Percentiles rank a stretch among this genome's conserved stretches.
Evolutionary conservation across 2,113 vertebrate species (phyloP).

Genomic region (Petrocephalus microphthalmus): DNA sequence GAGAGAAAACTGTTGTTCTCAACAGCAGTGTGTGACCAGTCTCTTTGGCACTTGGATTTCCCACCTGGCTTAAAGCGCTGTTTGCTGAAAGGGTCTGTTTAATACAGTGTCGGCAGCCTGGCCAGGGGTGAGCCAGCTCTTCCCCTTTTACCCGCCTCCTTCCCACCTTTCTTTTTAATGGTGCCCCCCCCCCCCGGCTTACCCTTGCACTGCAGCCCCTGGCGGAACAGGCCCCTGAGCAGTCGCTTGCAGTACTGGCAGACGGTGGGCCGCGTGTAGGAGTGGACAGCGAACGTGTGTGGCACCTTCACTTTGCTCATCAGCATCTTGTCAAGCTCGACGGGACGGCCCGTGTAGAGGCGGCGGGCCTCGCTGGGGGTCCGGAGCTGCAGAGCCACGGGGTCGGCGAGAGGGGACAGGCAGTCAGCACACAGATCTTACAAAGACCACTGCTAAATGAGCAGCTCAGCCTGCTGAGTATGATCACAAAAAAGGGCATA

Average conservation of each 20-base stretch:
- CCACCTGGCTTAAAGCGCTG: neutral
- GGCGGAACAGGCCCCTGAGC: slow-evolving; percentile 78
- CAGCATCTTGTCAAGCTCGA: slow-evolving; percentile 80
- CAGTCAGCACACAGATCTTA: neutral
- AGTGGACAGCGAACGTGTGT: slow-evolving; percentile 82
- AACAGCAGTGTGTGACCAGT: neutral
- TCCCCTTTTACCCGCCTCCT: neutral
- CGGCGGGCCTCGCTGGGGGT: slow-evolving; percentile 70
- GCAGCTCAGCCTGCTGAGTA: neutral
- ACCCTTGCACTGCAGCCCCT: slow-evolving; percentile 89
- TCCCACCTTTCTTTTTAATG: neutral
- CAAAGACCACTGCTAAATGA: neutral
- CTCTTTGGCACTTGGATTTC: neutral
- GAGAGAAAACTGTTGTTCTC: neutral
- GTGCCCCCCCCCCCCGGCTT: neutral
- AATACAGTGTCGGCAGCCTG: neutral
- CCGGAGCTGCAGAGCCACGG: slow-evolving; percentile 37
- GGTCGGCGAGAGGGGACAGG: neutral
- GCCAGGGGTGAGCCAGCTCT: neutral
- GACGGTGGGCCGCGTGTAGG: slow-evolving; percentile 80
- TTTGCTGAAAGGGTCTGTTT: neutral
- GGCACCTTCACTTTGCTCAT: slow-evolving; percentile 85
- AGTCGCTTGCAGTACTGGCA: slow-evolving; percentile 87
- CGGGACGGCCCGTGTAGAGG: slow-evolving; percentile 76
- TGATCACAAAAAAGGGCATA: neutral